Evolutionary conservation across 2,797 vertebrate species (phyloP).

Genomic region (Sebastes trivittatus): DNA sequence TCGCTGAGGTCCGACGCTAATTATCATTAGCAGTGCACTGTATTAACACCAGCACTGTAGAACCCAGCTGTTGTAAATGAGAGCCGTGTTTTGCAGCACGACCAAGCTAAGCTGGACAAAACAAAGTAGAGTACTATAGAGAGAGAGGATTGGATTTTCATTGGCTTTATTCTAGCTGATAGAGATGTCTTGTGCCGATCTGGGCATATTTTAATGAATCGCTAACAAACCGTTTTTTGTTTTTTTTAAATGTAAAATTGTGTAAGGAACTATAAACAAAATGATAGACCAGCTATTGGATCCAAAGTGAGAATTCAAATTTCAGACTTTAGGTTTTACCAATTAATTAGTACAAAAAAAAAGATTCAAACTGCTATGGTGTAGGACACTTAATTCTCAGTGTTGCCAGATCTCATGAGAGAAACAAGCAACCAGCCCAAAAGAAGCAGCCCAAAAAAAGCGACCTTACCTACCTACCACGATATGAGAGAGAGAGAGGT

Average conservation of each 20-base stretch:
- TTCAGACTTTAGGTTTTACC: background rate
- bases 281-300: background rate
- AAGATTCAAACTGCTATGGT: background rate
- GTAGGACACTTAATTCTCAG: too few relatives aligned
- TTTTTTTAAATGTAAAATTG: background rate
- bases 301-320: background rate
- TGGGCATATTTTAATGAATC: too few relatives aligned
- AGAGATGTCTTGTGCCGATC: too few relatives aligned
- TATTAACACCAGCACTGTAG: background rate
- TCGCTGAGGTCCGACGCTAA: background rate
- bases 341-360: background rate
- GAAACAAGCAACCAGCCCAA: too few relatives aligned
- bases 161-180: background rate
- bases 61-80: background rate
- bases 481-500: too few relatives aligned
- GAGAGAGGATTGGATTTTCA: background rate
- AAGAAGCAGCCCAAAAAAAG: too few relatives aligned
- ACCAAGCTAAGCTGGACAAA: background rate
- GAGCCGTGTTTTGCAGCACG: background rate
- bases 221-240: background rate
- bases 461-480: too few relatives aligned
- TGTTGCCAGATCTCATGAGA: too few relatives aligned
- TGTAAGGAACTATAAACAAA: background rate
- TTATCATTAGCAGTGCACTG: background rate
- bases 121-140: background rate